phyloP scores from a whole-genome alignment of 1,140 invertebrate genomes.

The Ruditapes philippinarum region DNA sequence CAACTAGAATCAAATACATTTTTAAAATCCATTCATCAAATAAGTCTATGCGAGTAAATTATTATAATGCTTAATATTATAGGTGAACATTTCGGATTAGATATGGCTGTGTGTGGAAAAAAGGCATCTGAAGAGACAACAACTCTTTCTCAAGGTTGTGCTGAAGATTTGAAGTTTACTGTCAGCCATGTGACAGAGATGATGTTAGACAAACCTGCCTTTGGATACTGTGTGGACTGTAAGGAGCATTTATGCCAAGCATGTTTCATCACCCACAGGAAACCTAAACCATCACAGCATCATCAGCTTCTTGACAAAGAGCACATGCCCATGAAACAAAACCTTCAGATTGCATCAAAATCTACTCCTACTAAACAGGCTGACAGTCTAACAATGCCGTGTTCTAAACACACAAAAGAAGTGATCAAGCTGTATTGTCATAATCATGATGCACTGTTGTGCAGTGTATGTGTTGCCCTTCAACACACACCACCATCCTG shows the following conservation, averaged over 20 bases:
- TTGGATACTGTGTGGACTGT: neutral
- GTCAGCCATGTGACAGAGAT: conserved; percentile 7
- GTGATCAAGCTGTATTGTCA: neutral
- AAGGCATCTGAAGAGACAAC: neutral
- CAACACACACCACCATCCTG: neutral
- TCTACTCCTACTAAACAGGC: neutral
- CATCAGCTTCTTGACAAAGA: neutral
- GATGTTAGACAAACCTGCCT: neutral
- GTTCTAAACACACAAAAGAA: neutral
- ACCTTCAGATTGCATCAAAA: neutral
- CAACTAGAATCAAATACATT: too few relatives aligned
- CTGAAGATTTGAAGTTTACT: neutral
- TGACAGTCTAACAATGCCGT: neutral
- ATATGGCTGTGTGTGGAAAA: neutral
- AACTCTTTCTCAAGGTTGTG: neutral
- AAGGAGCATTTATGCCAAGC: neutral
- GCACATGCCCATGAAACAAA: neutral
- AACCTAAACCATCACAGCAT: neutral
- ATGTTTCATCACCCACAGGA: neutral
- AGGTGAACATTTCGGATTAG: neutral
- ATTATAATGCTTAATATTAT: too few relatives aligned
- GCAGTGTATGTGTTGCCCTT: neutral
- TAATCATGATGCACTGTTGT: neutral
- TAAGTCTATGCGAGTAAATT: too few relatives aligned
- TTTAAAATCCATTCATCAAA: too few relatives aligned